Conservation (phyloP, 1,140 invertebrate genomes). For the Bicyclus anynana region DNA sequence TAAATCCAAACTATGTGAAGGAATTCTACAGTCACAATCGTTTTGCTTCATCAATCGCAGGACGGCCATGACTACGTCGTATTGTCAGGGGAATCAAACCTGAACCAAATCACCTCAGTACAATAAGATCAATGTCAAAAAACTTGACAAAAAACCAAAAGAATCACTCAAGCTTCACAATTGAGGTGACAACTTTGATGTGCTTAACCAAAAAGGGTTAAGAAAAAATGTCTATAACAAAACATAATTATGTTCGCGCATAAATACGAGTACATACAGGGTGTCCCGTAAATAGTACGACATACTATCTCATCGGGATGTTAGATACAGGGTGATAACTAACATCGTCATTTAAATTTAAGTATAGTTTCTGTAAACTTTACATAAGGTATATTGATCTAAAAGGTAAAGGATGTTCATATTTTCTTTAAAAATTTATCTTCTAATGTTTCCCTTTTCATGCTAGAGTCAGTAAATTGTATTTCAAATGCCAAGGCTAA, state of each 20-base stretch:
- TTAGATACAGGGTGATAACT: no score
- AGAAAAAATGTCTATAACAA: not conserved
- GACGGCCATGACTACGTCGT: not conserved
- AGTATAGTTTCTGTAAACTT: no score
- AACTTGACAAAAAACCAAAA: not conserved
- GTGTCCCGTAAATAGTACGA: no score
- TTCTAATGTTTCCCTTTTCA: no score
- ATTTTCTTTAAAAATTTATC: no score
- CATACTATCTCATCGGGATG: no score
- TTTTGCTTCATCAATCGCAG: not conserved
- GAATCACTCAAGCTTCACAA: not conserved
- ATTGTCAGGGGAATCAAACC: constrained; percentile 1
- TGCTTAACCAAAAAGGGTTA: not conserved
- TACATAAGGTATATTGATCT: no score
- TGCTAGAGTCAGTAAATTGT: no score
- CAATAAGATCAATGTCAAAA: not conserved
- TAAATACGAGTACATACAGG: no score
- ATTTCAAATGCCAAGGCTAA: no score
- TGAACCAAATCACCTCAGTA: not conserved
- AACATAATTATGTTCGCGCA: not conserved
- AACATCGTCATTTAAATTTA: no score
- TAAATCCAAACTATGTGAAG: not conserved
- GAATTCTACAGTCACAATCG: not conserved
- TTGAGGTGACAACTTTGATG: not conserved
- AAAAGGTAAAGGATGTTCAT: no score